Base-by-base conservation (phyloP, 1,140 invertebrate species). In the Latrodectus geometricus region DNA sequence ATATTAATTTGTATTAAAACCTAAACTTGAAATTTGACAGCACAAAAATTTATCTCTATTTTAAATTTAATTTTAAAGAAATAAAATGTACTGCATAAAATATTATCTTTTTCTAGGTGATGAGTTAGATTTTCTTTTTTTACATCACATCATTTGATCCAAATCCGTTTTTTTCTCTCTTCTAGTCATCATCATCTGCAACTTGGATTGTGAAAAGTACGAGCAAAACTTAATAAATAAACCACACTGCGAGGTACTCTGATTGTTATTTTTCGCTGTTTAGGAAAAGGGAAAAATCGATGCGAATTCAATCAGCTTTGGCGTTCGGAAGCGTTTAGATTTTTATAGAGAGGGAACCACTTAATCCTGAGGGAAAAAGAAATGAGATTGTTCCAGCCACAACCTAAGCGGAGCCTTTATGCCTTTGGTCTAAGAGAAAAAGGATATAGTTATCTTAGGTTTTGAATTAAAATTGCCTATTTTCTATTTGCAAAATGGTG, bases 241-340 rank as follows among this genome's bases (percentile, higher is more conserved):
- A 61, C 11, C 54, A 61, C 54, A 61, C 54, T 61, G 11, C 17
- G 68, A 21, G 14, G 11, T 69, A n/a, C 20, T 20, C 20, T 14
- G 9, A 69, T 69, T 69, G 68, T 69, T 65, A 65, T 65, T 65
- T 69, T 23, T 23, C 20, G 68, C 68, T 69, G 14, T 20, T 14
- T 20, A 11, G 9, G 21, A 69, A 61, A 61, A 17, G 54, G 17
- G 54, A 61, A 69, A 69, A 69, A 69, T 69, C 68, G 68, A 69
- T 69, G 17, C 68, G 21, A 21, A 69, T 69, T 69, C 68, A 69
- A 69, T 69, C 68, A 69, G 21, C 9, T 21, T 69, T 69, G 17
- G 20, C 11, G 17, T 20, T 69, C 21, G 17, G 68, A 23, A 69
- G 68, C 68, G 21, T 69, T 69, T 23, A 69, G 11, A n/a, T 69